phyloP scores from a whole-genome alignment of 2,797 vertebrate species.

The Gouania willdenowi region DNA sequence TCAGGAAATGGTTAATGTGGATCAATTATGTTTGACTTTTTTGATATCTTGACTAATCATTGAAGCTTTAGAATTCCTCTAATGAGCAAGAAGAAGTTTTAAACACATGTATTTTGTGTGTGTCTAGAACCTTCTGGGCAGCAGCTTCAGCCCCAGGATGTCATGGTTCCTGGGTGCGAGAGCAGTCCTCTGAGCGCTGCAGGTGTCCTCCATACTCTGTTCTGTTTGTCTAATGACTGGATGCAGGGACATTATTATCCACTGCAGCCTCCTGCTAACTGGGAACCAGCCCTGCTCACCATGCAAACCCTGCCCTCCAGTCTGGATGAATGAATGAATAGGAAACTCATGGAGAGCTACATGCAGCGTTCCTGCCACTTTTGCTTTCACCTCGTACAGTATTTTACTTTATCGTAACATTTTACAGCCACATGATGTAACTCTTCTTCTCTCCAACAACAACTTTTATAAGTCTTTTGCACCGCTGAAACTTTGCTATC shows the following conservation, averaged over 20 bases:
- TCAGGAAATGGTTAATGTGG: too few relatives aligned
- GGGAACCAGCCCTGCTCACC: constrained; percentile 35
- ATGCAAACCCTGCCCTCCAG: constrained; percentile 35
- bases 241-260: constrained; percentile 19
- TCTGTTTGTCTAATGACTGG: constrained; percentile 77
- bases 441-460: constrained; percentile 53
- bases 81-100: too few relatives aligned
- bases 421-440: constrained; percentile 38
- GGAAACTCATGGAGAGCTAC: constrained; percentile 57
- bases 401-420: constrained; percentile 32
- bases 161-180: constrained; percentile 82
- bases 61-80: too few relatives aligned
- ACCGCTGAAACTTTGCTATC: constrained; percentile 70
- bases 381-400: constrained; percentile 50
- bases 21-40: too few relatives aligned
- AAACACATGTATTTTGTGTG: background rate
- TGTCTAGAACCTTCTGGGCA: constrained; percentile 81
- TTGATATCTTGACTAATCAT: too few relatives aligned
- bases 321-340: constrained; percentile 37
- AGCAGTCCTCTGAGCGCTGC: constrained; percentile 73
- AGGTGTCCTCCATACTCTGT: constrained; percentile 77
- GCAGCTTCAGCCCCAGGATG: constrained; percentile 75
- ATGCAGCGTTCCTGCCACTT: constrained; percentile 63
- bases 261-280: constrained; percentile 15
- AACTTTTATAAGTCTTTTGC: constrained; percentile 49